Evolutionary conservation across 2,888 invertebrate genomes (phyloP), one percentile per base, ranked within the genome.

Genomic region (Sylvicola cinctus): DNA sequence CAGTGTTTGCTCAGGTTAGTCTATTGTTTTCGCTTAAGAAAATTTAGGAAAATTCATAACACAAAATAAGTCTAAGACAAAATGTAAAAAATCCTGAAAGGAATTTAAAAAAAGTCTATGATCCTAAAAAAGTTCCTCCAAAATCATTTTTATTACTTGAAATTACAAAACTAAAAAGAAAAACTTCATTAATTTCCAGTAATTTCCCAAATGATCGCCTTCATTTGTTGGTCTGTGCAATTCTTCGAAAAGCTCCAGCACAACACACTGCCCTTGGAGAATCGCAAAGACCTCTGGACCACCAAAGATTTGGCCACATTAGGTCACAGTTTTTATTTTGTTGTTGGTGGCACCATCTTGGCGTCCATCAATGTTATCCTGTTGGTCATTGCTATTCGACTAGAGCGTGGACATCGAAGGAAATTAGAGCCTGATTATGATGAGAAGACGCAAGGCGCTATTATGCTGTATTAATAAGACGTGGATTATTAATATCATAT

Each of bases 211-310:
- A 51, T 80, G 20, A 66, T 75, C 16, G 80, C 81, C 10, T 68
- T 81, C 41, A 63, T 74, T 17, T 71, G 84, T 37, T 91, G 87
- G 85, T 61, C 81, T 41, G 72, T 75, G 17, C 81, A 90, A 57
- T 91, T 76, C 60, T 78, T 74, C 54, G 62, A 76, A 31, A 74
- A 78, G 50, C 64, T 90, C 34, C 77, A 75, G 47, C 66, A 74
- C 49, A 90, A 87, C 52, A 81, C 90, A 2, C 65, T 91, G 57
- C 69, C 78, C 1, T 65, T 70, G 32, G 79, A 81, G 46, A 85
- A 88, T 49, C 66, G 71, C 37, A 69, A 74, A 23, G 74, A 74
- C 44, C 70, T 74, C 46, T 91, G 90, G 85, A 72, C 75, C 17
- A 83, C 87, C 1, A 74, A 76, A 42, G 78, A 75, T 33, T 70